Evolutionary conservation across 2,113 vertebrate genomes (phyloP), one percentile per base, ranked within the genome.

Genomic region (Barnardius zonarius): DNA sequence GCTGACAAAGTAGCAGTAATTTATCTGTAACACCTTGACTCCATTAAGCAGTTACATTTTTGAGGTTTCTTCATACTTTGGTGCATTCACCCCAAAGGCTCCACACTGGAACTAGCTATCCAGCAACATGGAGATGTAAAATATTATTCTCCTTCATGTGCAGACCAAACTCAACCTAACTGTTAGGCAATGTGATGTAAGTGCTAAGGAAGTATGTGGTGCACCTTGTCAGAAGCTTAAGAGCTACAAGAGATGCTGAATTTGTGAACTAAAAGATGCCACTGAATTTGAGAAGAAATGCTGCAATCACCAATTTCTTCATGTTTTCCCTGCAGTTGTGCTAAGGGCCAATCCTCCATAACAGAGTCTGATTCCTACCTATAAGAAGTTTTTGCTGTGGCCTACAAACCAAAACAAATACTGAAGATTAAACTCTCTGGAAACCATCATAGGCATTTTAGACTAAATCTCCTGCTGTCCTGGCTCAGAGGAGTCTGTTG

Each of bases 131-230:
- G 52, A 95, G 30, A 87, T 23, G 10, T 39, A 77, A 63, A 89
- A 55, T 39, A 64, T 6, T 41, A 35, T 33, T 68, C 22, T 25
- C 33, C 22, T 64, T 37, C 24, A 63, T 0, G 1, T 31, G 63
- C 28, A 63, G 51, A 30, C 30, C 27, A 81, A 95, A 69, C 46
- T 86, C n/a, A 84, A 48, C 3, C 1, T 8, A 69, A 84, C 28
- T 41, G 33, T 20, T 30, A 19, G 15, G 23, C 0, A 0, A 41
- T 5, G 19, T 5, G 33, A 68, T 33, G 10, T 16, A 73, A 76
- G 44, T 3, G 4, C 46, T 64, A 63, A 52, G 17, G 17, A 87
- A 55, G 10, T 10, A 61, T 1, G 2, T 16, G 25, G 24, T 1
- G 11, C 35, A n/a, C 30, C 54, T 27, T 41, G 41, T 20, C 51